Evolutionary conservation across 2,888 invertebrate genomes (phyloP).

Genomic region (Ceratothoa steindachneri): DNA sequence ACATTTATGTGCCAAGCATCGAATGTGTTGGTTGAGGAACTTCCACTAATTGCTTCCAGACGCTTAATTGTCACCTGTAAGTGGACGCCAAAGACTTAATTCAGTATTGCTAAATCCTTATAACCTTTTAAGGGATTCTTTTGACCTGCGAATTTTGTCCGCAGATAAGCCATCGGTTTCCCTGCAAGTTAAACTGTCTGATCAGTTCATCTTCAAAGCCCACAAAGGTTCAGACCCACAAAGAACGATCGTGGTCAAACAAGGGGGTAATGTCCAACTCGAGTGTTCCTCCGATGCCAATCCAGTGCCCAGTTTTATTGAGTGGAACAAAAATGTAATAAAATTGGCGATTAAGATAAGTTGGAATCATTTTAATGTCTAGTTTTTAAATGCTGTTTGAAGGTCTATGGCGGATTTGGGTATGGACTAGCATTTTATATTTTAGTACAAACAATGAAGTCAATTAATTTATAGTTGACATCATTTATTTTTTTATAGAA

Average conservation of each 20-base stretch:
- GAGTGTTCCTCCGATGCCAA: conserved; percentile 1
- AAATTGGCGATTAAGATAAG: background rate
- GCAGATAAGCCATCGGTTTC: background rate
- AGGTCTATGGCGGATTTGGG: too few relatives aligned
- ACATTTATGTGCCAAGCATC: background rate
- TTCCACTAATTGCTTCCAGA: background rate
- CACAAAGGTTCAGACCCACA: background rate
- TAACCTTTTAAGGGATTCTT: too few relatives aligned
- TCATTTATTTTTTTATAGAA: too few relatives aligned
- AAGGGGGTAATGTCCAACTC: background rate
- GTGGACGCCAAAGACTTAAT: too few relatives aligned
- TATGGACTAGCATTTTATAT: too few relatives aligned
- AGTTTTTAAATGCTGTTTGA: too few relatives aligned
- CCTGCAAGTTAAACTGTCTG: background rate
- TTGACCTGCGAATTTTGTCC: too few relatives aligned
- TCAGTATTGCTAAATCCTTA: too few relatives aligned
- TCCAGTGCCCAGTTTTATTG: background rate
- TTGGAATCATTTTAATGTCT: background rate
- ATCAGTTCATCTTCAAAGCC: background rate
- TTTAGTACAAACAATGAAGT: too few relatives aligned
- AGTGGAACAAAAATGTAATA: conserved; percentile 7
- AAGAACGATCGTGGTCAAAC: background rate
- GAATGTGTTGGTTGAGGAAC: background rate
- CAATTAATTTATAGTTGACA: too few relatives aligned
- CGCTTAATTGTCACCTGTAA: background rate